These are phyloP conservation scores for Tenebrosternarchus preto DNA, from an alignment of 2,113 vertebrate species.

Conservation along the genomic window DNA sequence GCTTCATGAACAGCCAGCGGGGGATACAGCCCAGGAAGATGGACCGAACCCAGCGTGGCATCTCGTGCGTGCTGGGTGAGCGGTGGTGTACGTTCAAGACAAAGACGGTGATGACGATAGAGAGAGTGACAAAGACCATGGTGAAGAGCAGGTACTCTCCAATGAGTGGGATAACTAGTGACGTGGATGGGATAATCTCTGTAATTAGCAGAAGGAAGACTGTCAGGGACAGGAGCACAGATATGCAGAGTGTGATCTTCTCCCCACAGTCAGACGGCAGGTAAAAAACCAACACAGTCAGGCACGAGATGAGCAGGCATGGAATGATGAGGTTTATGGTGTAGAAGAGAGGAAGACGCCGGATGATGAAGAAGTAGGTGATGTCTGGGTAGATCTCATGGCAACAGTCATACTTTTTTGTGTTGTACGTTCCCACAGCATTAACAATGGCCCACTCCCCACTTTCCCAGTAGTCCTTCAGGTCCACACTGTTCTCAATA, in stretches of 20 bases:
- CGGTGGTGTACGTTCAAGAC: constrained; percentile 87
- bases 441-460: constrained; percentile 96
- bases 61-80: constrained; percentile 83
- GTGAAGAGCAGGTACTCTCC: constrained; percentile 89
- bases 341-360: constrained; percentile 93
- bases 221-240: constrained; percentile 92
- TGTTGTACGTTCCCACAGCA: constrained; percentile 88
- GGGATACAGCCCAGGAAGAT: constrained; percentile 53
- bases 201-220: constrained; percentile 97
- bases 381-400: constrained; percentile 94
- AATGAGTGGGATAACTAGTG: constrained; percentile 93
- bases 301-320: constrained; percentile 92
- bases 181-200: constrained; percentile 96
- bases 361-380: constrained; percentile 93
- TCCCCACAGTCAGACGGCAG: constrained; percentile 94
- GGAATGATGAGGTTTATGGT: constrained; percentile 97
- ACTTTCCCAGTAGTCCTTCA: constrained; percentile 97
- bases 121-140: constrained; percentile 88
- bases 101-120: constrained; percentile 87
- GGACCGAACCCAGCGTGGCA: constrained; percentile 82
- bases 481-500: constrained; percentile 86
- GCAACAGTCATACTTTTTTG: constrained; percentile 96
- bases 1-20: constrained; percentile 54
- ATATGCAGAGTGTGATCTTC: constrained; percentile 97
- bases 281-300: constrained; percentile 95